phyloP scores from a whole-genome alignment of 2,113 vertebrate genomes.

The Sigmodon hispidus region DNA sequence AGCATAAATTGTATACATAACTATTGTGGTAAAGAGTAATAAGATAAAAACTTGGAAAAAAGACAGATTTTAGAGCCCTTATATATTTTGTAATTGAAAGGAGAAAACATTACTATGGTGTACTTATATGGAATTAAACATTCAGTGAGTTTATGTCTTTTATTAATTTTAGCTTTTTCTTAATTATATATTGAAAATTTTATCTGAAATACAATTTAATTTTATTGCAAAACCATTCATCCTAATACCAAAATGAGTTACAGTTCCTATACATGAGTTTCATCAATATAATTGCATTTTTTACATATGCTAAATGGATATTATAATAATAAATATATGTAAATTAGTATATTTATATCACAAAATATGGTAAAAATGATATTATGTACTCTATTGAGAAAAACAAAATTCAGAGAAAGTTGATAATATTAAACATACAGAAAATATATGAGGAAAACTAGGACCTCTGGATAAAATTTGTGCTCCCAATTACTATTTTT shows the following conservation, averaged over 20 bases:
- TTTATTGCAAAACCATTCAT: neutral
- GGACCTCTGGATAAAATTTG: neutral
- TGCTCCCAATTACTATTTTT: neutral
- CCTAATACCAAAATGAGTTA: neutral
- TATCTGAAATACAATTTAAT: neutral
- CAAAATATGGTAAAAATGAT: neutral
- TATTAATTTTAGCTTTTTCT: too few species aligned
- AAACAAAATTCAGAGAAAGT: neutral
- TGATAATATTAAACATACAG: neutral
- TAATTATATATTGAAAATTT: neutral
- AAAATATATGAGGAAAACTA: neutral
- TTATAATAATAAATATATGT: neutral
- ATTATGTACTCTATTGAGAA: neutral
- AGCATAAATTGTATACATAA: neutral
- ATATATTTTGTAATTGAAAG: neutral
- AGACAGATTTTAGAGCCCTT: neutral
- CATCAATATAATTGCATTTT: neutral
- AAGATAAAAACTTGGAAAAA: neutral
- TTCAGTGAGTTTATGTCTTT: neutral
- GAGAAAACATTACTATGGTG: neutral
- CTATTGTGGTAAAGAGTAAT: neutral
- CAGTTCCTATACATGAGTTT: neutral
- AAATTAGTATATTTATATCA: neutral
- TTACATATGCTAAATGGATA: neutral
- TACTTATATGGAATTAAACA: neutral